Conservation (phyloP, 2,797 vertebrate species). For the Gallinago stenura region DNA sequence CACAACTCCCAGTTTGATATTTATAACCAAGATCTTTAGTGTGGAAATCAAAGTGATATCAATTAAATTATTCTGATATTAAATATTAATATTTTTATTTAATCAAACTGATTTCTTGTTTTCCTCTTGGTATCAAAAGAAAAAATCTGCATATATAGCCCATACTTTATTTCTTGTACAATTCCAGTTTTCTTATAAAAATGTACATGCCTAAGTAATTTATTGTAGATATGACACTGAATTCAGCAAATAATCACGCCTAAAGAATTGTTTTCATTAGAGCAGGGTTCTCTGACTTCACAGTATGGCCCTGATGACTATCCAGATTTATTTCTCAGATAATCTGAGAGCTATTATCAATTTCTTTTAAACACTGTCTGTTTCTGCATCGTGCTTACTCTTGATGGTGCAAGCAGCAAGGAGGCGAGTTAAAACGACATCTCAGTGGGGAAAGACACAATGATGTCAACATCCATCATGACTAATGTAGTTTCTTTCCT, state of each 20-base stretch:
- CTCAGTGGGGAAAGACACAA: background rate
- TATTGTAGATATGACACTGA: background rate
- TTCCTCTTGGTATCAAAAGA: background rate
- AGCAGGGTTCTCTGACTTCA: background rate
- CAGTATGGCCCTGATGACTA: background rate
- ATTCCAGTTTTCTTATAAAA: background rate
- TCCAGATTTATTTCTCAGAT: background rate
- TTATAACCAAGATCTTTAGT: background rate
- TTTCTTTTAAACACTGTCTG: background rate
- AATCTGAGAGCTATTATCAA: background rate
- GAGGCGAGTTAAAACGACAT: conserved; percentile 40
- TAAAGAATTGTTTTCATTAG: background rate
- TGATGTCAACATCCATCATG: conserved; percentile 23
- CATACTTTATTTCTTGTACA: background rate
- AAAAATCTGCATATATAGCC: background rate
- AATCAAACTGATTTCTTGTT: background rate
- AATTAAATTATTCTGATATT: background rate
- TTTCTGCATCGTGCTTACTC: background rate
- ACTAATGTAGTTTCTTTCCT: conserved; percentile 3
- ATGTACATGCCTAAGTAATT: background rate
- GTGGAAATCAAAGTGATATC: background rate
- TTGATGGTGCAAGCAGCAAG: background rate
- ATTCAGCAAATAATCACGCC: background rate
- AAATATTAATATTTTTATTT: background rate
- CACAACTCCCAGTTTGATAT: background rate